Evolutionary conservation across 1,140 invertebrate species (phyloP).

Genomic region (Drosophila lacertosa): DNA sequence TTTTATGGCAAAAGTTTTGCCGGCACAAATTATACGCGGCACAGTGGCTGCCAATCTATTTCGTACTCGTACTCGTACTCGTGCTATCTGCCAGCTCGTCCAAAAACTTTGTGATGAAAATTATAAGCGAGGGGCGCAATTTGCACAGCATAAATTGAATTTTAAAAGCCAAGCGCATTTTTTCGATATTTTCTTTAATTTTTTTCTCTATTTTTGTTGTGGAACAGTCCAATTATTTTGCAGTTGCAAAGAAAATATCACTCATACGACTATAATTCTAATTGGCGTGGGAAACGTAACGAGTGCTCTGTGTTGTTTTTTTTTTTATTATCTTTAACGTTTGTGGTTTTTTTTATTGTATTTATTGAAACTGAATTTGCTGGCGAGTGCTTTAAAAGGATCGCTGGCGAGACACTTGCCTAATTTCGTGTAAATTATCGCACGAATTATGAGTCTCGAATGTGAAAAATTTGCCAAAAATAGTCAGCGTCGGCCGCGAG

Average conservation of each 20-base stretch:
- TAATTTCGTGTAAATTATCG: conserved; percentile 82
- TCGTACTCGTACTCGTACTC: conserved; percentile 16
- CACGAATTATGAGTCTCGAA: conserved; percentile 81
- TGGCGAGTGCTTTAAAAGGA: conserved; percentile 63
- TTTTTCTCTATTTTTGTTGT: conserved; percentile 12
- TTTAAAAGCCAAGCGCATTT: conserved; percentile 33
- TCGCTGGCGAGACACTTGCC: conserved; percentile 76
- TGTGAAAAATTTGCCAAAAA: conserved; percentile 76
- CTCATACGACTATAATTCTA: conserved; percentile 56
- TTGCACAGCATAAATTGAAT: conserved; percentile 70
- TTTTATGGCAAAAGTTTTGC: conserved; percentile 73
- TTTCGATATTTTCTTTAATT: conserved; percentile 10
- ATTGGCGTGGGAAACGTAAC: conserved; percentile 72
- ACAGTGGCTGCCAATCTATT: conserved; percentile 39
- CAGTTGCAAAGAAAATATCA: conserved; percentile 37
- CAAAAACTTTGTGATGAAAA: conserved; percentile 58
- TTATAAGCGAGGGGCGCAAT: conserved; percentile 38
- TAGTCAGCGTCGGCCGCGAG: conserved; percentile 50
- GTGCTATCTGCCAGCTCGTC: conserved; percentile 23
- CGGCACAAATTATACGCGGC: conserved; percentile 62
- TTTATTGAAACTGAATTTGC: conserved; percentile 19
- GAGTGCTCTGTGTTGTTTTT: conserved; percentile 40
- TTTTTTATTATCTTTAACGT: conserved; percentile 10
- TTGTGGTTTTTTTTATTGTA: conserved; percentile 11
- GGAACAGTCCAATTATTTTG: conserved; percentile 47